Conservation (phyloP, 2,113 vertebrate genomes). For the Myotis lucifugus region DNA sequence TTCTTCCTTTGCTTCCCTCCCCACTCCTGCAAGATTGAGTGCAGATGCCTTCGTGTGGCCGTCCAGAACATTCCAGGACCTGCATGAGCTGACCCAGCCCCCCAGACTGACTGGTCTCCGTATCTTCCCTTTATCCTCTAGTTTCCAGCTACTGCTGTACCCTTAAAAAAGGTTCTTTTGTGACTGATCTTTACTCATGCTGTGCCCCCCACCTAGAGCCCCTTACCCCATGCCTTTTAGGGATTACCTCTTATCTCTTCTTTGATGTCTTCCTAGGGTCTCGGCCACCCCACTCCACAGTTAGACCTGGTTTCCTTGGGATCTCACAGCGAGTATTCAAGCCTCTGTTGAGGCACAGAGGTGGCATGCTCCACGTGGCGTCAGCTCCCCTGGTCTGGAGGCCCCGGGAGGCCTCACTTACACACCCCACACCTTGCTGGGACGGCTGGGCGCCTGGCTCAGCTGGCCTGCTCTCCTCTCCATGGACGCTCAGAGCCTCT, state of each 20-base stretch:
- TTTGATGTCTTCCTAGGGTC: not conserved
- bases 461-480: not conserved
- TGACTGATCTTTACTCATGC: not conserved
- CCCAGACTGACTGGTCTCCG: not conserved
- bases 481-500: not conserved
- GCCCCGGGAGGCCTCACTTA: not conserved
- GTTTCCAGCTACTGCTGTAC: not conserved
- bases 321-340: not conserved
- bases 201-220: not conserved
- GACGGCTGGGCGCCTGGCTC: not conserved
- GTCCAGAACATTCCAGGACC: slow-evolving; percentile 28
- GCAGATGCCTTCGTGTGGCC: not conserved
- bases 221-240: not conserved
- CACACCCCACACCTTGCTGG: not conserved
- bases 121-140: not conserved
- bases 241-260: not conserved
- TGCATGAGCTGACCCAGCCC: not conserved
- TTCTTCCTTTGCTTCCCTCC: slow-evolving; percentile 1
- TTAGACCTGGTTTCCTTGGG: not conserved
- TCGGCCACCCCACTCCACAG: not conserved
- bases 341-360: not conserved
- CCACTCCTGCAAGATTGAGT: not conserved
- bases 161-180: not conserved
- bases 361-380: not conserved
- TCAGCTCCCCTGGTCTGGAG: not conserved